These are phyloP conservation scores for Athalia rosae DNA, from an alignment of 2,888 invertebrate genomes.

Conservation along the genomic window DNA sequence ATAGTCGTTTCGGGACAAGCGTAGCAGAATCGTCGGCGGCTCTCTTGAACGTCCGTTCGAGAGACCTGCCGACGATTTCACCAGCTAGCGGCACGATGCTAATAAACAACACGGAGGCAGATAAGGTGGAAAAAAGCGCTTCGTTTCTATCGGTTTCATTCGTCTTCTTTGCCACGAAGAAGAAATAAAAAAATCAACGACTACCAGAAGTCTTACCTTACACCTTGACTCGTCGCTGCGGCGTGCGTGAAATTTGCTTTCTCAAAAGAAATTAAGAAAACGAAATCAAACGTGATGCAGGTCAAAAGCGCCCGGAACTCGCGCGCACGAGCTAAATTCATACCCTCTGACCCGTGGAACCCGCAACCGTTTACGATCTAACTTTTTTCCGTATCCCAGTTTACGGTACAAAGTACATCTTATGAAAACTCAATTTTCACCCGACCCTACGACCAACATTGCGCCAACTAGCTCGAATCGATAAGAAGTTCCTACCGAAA, in stretches of 20 bases:
- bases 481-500: conserved; percentile 22
- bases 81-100: conserved; percentile 38
- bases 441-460: background rate
- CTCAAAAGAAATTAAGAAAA: background rate
- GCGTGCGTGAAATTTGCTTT: background rate
- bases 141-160: conserved; percentile 1
- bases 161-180: conserved; percentile 8
- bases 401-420: background rate
- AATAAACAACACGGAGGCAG: conserved; percentile 39
- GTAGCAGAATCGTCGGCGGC: conserved; percentile 39
- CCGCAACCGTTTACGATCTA: background rate
- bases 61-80: conserved; percentile 43
- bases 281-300: background rate
- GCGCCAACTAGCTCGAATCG: background rate
- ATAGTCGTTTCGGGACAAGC: conserved; percentile 28
- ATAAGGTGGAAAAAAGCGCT: conserved; percentile 29
- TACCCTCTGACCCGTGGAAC: background rate
- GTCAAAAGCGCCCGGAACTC: background rate
- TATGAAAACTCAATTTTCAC: conserved; percentile 21
- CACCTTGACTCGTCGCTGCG: background rate
- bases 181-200: background rate
- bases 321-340: background rate
- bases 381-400: too few species aligned
- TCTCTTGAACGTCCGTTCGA: conserved; percentile 23
- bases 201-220: background rate